phyloP scores from a whole-genome alignment of 2,113 vertebrate species.

The Sprattus sprattus region DNA sequence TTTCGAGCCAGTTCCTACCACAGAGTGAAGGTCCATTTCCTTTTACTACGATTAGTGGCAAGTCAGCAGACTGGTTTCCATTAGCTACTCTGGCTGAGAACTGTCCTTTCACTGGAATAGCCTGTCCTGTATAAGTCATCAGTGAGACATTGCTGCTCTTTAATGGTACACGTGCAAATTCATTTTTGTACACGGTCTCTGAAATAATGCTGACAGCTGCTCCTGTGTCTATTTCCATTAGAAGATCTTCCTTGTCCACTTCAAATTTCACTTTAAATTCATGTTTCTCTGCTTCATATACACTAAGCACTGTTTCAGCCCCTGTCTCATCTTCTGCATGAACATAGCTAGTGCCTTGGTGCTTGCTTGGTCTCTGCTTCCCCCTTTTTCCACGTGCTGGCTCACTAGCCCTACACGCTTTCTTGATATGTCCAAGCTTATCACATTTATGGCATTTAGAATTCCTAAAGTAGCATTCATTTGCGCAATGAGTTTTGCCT shows the following conservation, averaged over 20 bases:
- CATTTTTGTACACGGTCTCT: no score
- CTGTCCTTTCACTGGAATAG: background rate
- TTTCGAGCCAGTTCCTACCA: no score
- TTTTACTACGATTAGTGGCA: background rate
- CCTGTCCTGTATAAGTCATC: background rate
- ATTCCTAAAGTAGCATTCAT: no score
- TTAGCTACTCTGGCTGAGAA: background rate
- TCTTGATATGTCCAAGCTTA: no score
- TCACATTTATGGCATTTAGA: no score
- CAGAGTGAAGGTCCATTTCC: background rate
- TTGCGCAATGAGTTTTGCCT: no score
- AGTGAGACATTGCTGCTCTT: background rate
- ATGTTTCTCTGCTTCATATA: background rate
- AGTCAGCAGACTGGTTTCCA: background rate
- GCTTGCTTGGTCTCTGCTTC: background rate
- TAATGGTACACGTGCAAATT: background rate
- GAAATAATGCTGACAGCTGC: no score
- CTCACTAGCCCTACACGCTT: no score
- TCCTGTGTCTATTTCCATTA: no score
- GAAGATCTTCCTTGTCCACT: no score
- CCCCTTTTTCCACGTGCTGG: background rate
- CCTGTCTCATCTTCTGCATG: constrained; percentile 6
- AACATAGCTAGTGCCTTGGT: constrained; percentile 24
- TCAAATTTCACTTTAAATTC: no score
- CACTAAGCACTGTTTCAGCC: background rate